A percentile compares a stretch with the other conserved stretches of the same genome.
These are phyloP conservation scores for Pseudorasbora parva DNA, from an alignment of 2,113 vertebrate species.

Conservation along the genomic window DNA sequence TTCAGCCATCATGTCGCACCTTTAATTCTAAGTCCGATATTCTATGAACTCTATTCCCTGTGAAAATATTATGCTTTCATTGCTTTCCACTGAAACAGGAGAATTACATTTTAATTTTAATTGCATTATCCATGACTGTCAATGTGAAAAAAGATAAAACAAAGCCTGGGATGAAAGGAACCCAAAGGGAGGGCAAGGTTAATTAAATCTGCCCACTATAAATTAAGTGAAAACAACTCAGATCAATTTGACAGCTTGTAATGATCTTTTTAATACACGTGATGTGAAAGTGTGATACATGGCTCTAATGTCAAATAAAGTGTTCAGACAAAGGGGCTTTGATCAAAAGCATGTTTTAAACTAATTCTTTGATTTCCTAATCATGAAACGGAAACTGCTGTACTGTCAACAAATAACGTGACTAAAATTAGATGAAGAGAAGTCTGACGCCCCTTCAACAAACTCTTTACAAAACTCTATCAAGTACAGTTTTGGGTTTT, in stretches of 20 bases:
- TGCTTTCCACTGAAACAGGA: not conserved
- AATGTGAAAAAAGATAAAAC: not conserved
- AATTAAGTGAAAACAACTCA: slow-evolving; percentile 1
- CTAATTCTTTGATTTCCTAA: not conserved
- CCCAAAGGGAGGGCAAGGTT: slow-evolving; percentile 7
- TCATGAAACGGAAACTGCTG: not conserved
- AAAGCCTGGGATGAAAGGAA: slow-evolving; percentile 14
- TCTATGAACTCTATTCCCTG: not conserved
- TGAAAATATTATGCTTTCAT: not conserved
- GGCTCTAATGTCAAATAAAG: not conserved
- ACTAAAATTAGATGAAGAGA: slow-evolving; percentile 11
- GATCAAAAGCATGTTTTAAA: not conserved
- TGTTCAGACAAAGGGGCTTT: not conserved
- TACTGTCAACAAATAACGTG: not conserved
- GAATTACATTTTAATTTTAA: not conserved
- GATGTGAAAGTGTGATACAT: not conserved
- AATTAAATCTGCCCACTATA: slow-evolving; percentile 2
- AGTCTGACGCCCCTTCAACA: not conserved
- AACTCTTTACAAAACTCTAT: slow-evolving; percentile 4
- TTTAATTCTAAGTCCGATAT: not conserved
- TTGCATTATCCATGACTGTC: not conserved
- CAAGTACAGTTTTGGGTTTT: not conserved
- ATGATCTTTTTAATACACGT: slow-evolving; percentile 1
- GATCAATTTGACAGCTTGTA: slow-evolving; percentile 21
- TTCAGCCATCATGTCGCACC: not conserved